Percentiles rank a stretch among this genome's conserved stretches.
Conservation (phyloP, 2,797 vertebrate species). For the Anguilla pacifica region DNA sequence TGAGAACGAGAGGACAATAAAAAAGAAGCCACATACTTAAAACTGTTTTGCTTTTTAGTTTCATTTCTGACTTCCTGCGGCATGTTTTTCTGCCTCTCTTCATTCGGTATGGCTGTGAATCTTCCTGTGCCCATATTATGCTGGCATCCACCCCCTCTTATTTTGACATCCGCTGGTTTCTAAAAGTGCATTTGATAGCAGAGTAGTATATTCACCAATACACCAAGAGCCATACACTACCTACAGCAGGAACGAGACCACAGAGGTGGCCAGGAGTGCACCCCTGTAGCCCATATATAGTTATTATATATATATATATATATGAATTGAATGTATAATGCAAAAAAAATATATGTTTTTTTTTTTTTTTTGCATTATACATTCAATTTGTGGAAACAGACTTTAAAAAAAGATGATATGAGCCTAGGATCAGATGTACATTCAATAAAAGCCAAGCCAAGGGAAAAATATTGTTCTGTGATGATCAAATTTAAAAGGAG, state of each 20-base stretch:
- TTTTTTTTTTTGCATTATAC: not conserved
- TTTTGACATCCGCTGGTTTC: not conserved
- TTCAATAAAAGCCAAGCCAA: not conserved
- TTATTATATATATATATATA: no score
- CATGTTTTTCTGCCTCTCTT: not conserved
- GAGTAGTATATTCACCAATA: not conserved
- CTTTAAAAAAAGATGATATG: not conserved
- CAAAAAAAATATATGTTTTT: no score
- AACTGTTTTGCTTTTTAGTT: not conserved
- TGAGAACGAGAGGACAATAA: not conserved
- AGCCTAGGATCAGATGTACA: not conserved
- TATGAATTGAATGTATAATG: no score
- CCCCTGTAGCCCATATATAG: no score
- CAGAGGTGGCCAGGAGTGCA: not conserved
- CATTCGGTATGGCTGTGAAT: no score
- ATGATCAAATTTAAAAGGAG: not conserved
- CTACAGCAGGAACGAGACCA: not conserved
- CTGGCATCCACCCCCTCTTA: not conserved
- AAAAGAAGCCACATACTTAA: not conserved
- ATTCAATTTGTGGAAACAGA: not conserved
- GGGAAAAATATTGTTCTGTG: not conserved
- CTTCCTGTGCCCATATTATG: not conserved
- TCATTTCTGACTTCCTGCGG: constrained; percentile 16
- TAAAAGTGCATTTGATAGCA: not conserved
- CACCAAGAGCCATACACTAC: not conserved